phyloP scores from a whole-genome alignment of 2,113 vertebrate genomes.

The Casuarius casuarius region DNA sequence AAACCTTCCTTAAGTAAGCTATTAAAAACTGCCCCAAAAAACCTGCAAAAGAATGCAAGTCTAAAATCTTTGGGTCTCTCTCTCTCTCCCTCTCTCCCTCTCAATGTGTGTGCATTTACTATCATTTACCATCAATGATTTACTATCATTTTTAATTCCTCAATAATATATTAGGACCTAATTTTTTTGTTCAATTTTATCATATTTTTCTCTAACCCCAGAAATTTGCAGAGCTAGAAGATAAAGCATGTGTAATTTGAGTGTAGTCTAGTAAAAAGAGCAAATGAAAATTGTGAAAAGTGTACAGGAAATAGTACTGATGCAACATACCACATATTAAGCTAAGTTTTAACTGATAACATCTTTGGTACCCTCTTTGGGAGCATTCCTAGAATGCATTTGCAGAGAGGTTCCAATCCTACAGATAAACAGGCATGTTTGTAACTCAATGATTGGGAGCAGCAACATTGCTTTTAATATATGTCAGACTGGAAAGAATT shows the following conservation, averaged over 20 bases:
- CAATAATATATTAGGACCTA: no score
- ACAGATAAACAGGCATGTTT: neutral
- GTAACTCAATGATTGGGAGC: neutral
- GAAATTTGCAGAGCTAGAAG: neutral
- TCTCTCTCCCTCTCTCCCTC: neutral
- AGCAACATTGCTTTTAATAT: neutral
- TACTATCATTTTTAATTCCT: neutral
- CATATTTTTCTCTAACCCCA: neutral
- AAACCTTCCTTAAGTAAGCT: neutral
- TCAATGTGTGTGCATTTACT: neutral
- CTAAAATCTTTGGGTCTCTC: neutral
- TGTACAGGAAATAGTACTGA: neutral
- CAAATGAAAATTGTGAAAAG: neutral
- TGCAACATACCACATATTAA: neutral
- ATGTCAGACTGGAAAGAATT: neutral
- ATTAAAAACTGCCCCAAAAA: neutral
- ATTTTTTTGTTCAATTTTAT: neutral
- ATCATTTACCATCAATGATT: neutral
- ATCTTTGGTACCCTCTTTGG: neutral
- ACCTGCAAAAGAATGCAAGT: neutral
- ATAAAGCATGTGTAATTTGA: neutral
- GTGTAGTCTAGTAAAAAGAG: neutral
- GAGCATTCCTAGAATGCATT: neutral
- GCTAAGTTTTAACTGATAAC: neutral
- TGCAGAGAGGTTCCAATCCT: neutral